phyloP scores from a whole-genome alignment of 1,140 invertebrate species.

The Copidosoma floridanum region DNA sequence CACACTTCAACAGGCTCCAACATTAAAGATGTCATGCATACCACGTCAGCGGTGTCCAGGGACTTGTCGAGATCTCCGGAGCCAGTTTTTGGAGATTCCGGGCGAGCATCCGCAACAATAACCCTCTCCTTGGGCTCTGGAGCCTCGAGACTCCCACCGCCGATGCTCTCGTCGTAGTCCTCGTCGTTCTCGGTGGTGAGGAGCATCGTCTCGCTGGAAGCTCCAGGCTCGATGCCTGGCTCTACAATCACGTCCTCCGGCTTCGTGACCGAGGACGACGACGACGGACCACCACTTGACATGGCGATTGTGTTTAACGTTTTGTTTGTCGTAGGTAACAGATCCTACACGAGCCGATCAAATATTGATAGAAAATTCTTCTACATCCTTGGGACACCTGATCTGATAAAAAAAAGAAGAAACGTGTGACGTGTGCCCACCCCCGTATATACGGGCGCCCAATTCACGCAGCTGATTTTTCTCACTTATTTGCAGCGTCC shows the following conservation, averaged over 20 bases:
- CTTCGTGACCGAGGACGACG: not conserved
- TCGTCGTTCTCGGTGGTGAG: constrained; percentile 60
- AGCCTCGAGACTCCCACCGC: constrained; percentile 62
- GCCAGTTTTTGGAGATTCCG: constrained; percentile 29
- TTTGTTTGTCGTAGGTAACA: too few species aligned
- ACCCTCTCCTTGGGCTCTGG: constrained; percentile 46
- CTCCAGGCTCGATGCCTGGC: constrained; percentile 56
- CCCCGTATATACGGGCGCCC: not conserved
- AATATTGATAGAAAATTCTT: too few species aligned
- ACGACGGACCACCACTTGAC: not conserved
- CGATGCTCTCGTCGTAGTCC: constrained; percentile 70
- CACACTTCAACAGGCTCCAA: too few species aligned
- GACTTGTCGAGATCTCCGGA: constrained; percentile 31
- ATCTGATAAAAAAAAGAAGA: too few species aligned
- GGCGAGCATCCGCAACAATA: too few species aligned
- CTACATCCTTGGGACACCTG: too few species aligned
- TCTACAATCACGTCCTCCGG: constrained; percentile 14
- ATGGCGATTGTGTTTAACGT: not conserved
- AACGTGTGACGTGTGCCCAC: not conserved
- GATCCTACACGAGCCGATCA: too few species aligned
- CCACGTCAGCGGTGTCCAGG: constrained; percentile 42
- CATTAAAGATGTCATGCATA: too few species aligned
- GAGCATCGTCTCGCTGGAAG: constrained; percentile 64
- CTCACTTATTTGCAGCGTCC: too few species aligned
- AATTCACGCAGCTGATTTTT: constrained; percentile 13